Evolutionary conservation across 2,797 vertebrate genomes (phyloP), one percentile per base, ranked within the genome.

Genomic region (Syngnathus rostellatus): DNA sequence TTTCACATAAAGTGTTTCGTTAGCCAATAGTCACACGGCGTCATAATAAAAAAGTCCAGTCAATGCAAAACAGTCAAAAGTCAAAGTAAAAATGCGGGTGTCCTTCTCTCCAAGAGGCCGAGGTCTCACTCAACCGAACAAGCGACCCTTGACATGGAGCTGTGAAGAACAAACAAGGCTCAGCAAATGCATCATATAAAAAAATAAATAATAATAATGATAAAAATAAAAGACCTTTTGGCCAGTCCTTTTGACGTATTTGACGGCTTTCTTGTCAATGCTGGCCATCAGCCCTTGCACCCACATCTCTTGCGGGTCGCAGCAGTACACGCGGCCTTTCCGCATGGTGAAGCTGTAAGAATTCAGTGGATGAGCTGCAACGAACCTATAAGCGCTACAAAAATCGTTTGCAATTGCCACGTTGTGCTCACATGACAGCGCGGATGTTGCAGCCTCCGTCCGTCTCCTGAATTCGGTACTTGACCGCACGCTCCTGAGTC

Each of bases 401-500:
- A 31, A 31, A 31, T 31, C 21, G 10, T 62, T 62, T 62, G 60
- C 37, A 7, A 14, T 5, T 6, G 5, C 21, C n/a, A 6, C 2
- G 7, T 6, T n/a, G n/a, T n/a, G 72, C 89, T 85, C 69, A 92
- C 92, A 92, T 74, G 25, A 86, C 19, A 2, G 92, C 92, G 1
- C 19, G 66, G 66, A 92, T 81, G 81, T 92, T 92, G 82, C 92
- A 93, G 74, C 85, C 79, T 54, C 92, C 92, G 40, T 92, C 91
- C 1, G 64, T 2, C 65, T 78, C 65, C 68, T 93, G 92, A 31
- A 0, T 0, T 53, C 72, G 86, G 86, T 90, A 93, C 0, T 0
- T 3, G 0, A 64, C 43, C 23, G 80, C 81, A 2, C 61, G 65
- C 39, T 0, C 87, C 19, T 16, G 65, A 6, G 2, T 8, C 0